phyloP scores from a whole-genome alignment of 2,797 vertebrate species.

The Tapirus indicus region DNA sequence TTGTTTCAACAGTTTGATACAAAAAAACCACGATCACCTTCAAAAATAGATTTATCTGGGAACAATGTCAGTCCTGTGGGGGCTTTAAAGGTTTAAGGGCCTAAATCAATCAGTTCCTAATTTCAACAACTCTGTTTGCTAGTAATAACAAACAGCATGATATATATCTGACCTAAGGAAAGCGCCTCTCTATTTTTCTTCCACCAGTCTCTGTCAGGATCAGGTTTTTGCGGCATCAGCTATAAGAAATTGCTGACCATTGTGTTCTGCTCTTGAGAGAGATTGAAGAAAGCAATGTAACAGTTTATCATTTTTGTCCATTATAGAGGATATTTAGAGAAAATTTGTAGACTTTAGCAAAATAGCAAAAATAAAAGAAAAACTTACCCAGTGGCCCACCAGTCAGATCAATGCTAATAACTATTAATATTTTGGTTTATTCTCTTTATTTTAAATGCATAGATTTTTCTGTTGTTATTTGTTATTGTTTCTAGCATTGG shows the following conservation, averaged over 20 bases:
- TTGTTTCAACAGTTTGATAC: neutral
- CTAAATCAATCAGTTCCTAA: neutral
- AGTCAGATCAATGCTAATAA: neutral
- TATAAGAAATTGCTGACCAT: neutral
- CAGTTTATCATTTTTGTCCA: neutral
- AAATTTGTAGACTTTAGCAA: conserved; percentile 3
- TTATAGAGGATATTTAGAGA: neutral
- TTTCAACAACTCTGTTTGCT: neutral
- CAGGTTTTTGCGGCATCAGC: neutral
- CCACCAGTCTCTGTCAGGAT: neutral
- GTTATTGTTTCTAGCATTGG: neutral
- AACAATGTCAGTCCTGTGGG: neutral
- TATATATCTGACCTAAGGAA: neutral
- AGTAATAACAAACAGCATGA: neutral
- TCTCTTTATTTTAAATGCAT: neutral
- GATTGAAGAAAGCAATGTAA: neutral
- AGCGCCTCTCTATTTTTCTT: neutral
- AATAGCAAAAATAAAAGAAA: neutral
- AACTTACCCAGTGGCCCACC: neutral
- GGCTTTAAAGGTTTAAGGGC: neutral
- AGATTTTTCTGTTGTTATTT: neutral
- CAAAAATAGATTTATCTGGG: neutral
- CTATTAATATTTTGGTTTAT: neutral
- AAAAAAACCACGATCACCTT: neutral
- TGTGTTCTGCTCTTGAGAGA: neutral